Evolutionary conservation across 1,140 invertebrate species (phyloP).

Genomic region (Papilio machaon): DNA sequence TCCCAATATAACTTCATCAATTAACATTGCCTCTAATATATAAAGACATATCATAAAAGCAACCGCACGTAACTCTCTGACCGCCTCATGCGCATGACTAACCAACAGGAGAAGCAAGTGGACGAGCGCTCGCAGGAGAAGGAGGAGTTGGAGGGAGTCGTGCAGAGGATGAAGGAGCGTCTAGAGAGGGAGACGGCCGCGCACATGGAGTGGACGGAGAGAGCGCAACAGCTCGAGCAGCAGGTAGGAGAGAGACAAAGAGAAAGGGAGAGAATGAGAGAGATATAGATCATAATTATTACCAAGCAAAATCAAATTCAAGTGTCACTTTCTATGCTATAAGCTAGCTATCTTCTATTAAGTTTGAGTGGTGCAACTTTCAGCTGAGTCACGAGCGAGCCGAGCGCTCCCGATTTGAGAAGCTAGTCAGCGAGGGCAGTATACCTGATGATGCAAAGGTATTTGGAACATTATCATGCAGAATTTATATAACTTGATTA

Average conservation of each 20-base stretch:
- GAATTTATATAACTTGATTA: too few species aligned
- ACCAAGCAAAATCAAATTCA: too few species aligned
- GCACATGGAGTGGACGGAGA: conserved; percentile 93
- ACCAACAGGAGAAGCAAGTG: conserved; percentile 90
- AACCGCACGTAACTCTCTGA: background rate
- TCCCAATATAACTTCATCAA: background rate
- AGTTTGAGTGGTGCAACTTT: conserved; percentile 48
- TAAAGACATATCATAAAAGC: background rate
- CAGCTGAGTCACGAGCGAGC: conserved; percentile 91
- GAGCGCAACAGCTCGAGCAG: conserved; percentile 87
- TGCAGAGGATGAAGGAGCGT: conserved; percentile 92
- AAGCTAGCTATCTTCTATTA: background rate
- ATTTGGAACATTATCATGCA: conserved; percentile 6
- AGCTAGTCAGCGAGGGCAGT: conserved; percentile 92
- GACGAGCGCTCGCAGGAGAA: conserved; percentile 95
- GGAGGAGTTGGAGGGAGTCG: conserved; percentile 93
- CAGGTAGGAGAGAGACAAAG: conserved; percentile 59
- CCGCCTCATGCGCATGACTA: conserved; percentile 36
- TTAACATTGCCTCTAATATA: background rate
- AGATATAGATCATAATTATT: background rate
- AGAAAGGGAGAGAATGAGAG: background rate
- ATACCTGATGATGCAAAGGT: conserved; percentile 96
- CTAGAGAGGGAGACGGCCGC: conserved; percentile 94
- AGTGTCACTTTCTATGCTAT: background rate
- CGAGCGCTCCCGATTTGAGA: conserved; percentile 91